A percentile compares a stretch with the other conserved stretches of the same genome.
phyloP scores from a whole-genome alignment of 2,888 invertebrate species.

The Conomelus anceps region DNA sequence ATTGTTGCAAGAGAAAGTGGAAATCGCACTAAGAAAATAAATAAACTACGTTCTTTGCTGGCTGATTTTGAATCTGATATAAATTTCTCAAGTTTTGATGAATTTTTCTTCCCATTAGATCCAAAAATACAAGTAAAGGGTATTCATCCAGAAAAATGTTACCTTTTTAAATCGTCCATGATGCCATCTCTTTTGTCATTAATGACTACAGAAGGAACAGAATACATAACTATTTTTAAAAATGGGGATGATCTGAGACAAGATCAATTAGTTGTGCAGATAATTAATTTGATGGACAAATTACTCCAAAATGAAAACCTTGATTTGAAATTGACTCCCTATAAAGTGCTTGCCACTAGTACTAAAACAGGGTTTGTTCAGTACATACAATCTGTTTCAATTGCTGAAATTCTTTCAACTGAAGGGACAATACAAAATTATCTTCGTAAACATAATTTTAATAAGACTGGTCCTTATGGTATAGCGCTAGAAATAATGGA shows the following conservation, averaged over 20 bases:
- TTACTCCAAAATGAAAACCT: slow-evolving; percentile 86
- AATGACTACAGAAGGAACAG: slow-evolving; percentile 67
- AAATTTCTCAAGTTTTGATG: slow-evolving; percentile 84
- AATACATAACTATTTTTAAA: slow-evolving; percentile 94
- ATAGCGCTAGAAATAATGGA: slow-evolving; percentile 93
- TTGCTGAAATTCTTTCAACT: slow-evolving; percentile 79
- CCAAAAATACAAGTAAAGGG: slow-evolving; percentile 83
- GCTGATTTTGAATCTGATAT: slow-evolving; percentile 77
- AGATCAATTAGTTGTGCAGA: slow-evolving; percentile 94
- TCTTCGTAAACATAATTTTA: slow-evolving; percentile 82
- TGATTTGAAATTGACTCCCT: slow-evolving; percentile 91
- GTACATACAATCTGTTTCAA: slow-evolving; percentile 85
- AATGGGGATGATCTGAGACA: slow-evolving; percentile 95
- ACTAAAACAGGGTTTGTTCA: slow-evolving; percentile 94
- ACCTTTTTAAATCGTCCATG: slow-evolving; percentile 89
- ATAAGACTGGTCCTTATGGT: slow-evolving; percentile 79
- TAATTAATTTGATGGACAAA: slow-evolving; percentile 98
- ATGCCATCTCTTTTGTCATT: slow-evolving; percentile 93
- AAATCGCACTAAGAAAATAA: slow-evolving; percentile 85
- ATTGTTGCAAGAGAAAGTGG: slow-evolving; percentile 84
- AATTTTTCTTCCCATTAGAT: slow-evolving; percentile 90
- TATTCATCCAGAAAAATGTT: slow-evolving; percentile 81
- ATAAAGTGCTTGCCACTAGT: slow-evolving; percentile 89
- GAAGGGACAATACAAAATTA: slow-evolving; percentile 89
- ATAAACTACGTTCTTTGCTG: slow-evolving; percentile 68